Base-by-base conservation (phyloP, 2,888 invertebrate species). In the Amiota minor region DNA sequence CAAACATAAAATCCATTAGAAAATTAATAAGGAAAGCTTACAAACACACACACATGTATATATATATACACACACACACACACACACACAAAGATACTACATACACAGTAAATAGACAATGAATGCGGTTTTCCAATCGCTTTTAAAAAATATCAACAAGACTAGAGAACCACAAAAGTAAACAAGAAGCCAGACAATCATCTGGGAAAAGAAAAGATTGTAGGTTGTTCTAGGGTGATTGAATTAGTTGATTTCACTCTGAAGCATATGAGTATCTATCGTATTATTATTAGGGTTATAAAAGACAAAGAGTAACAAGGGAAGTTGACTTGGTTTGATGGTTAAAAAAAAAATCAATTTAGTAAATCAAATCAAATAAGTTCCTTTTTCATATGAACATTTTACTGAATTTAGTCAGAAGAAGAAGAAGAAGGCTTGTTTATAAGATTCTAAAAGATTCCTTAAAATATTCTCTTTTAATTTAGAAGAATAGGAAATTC, bases 1-100 rank as follows among this genome's bases (percentile, higher is more conserved):
- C 82, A 81, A 80, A 81, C 80, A 80, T 86, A 78, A 81, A 82
- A 87, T 87, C 87, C 88, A 88, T 88, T 88, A 87, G 88, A 88
- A 88, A 88, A 88, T 88, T 88, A 88, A 88, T 88, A 88, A 85
- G 78, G 77, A 75, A 76, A 68, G 76, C 77, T 71, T 62, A 62
- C 6, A 35, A 35, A 35, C 35, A 35, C 35, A 35, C 35, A 35
- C 35, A 35, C 35, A 35, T 8, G 6, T 8, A 35, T 0, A 35
- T 0, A 35, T 0, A 35, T 0, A 35, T 0, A 35, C 4, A 35
- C 4, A 6, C 6, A 35, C 35, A 35, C 6, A 1, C 1, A 35
- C 6, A 35, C 35, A 35, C 35, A 4, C 53, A 73, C 72, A n/a
- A n/a, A 74, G 2, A 35, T 35, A 35, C 35, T 35, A 35, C 6